Evolutionary conservation across 1,140 invertebrate genomes (phyloP), one percentile per base, ranked within the genome.

Genomic region (Drosophila setifemur): DNA sequence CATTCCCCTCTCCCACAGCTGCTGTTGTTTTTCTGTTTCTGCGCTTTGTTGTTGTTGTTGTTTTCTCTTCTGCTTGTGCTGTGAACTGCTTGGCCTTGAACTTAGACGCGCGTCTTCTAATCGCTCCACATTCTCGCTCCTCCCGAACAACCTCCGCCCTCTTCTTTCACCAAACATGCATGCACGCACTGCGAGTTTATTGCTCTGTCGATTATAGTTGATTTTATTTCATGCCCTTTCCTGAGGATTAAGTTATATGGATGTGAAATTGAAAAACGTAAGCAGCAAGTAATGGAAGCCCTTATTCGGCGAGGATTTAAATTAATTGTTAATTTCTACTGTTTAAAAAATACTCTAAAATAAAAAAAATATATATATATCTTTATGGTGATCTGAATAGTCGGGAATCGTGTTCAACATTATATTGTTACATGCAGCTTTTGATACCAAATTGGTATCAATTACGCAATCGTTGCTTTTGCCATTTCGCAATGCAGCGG

Each of bases 81-180:
- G 43, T 64, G 58, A 66, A 70, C 43, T 72, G 31, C 71, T 85
- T 85, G 81, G 81, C 81, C 81, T 86, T 86, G 81, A 86, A 86
- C 81, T 86, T 86, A 86, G 81, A 48, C 66, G 66, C 70, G 74
- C 58, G 70, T 85, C 70, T 83, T 75, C 78, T 77, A 83, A 83
- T 73, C 71, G 70, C 68, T 66, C 33, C 78, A 47, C 64, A 73
- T 39, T 54, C 58, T 57, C 39, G 11, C 40, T 23, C 25, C 33
- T 4, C 9, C 28, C n/a, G n/a, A n/a, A n/a, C n/a, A n/a, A n/a
- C 16, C 16, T 35, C 48, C 9, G 21, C 12, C 11, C 16, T 39
- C 35, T 23, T 39, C 21, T 19, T 42, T 21, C 43, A 25, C 28
- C 21, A 58, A 49, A 28, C 40, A 39, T 42, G 23, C 23, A 28